Conservation (phyloP, 2,888 invertebrate genomes). For the Altica lythri region DNA sequence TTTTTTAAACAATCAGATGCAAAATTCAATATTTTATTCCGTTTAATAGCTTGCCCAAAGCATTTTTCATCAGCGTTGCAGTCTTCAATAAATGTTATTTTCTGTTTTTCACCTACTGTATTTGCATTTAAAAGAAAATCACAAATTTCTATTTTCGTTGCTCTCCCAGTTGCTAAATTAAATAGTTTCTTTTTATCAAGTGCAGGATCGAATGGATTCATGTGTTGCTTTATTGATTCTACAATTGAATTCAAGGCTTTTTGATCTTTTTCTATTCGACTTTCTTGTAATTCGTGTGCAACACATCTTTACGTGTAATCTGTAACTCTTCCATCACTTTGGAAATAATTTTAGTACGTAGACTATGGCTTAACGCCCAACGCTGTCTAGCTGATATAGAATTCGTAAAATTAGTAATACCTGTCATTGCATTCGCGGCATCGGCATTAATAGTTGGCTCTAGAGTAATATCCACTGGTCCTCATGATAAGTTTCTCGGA, state of each 20-base stretch:
- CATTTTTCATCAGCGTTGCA: background rate
- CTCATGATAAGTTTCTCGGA: background rate
- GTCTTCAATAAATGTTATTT: conserved; percentile 3
- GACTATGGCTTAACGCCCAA: background rate
- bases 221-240: background rate
- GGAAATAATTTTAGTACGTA: background rate
- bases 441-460: conserved; percentile 5
- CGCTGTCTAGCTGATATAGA: background rate
- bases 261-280: background rate
- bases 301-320: conserved; percentile 2
- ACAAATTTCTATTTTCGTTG: background rate
- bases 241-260: background rate
- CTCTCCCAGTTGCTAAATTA: conserved; percentile 4
- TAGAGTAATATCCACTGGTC: conserved; percentile 4
- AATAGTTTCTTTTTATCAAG: background rate
- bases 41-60: conserved; percentile 7
- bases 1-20: conserved; percentile 17
- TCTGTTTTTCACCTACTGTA: conserved; percentile 4
- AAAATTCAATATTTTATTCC: conserved; percentile 21
- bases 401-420: background rate
- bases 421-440: background rate
- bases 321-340: background rate
- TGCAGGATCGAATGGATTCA: conserved; percentile 1
- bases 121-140: conserved; percentile 8
- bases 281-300: background rate